A percentile compares a stretch with the other conserved stretches of the same genome.
phyloP scores from a whole-genome alignment of 1,140 invertebrate species.

The Panulirus ornatus region DNA sequence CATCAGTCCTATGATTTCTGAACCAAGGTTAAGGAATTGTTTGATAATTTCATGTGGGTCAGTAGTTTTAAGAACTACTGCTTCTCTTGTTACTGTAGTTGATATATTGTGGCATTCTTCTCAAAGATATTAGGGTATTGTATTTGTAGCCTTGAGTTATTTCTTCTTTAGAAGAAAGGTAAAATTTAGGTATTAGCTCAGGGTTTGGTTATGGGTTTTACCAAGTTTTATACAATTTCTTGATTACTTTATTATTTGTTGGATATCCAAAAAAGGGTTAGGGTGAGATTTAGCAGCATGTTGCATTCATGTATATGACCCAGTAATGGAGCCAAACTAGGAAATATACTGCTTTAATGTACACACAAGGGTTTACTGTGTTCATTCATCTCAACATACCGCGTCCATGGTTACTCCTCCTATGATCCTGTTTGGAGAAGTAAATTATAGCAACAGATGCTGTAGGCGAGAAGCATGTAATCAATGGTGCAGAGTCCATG shows the following conservation, averaged over 20 bases:
- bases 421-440: neutral
- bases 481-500: slow-evolving; percentile 13
- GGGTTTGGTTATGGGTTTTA: slow-evolving; percentile 14
- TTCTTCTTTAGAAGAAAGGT: neutral
- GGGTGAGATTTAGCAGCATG: slow-evolving; percentile 17
- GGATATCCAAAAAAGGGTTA: slow-evolving; percentile 8
- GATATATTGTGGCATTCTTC: neutral
- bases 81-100: neutral
- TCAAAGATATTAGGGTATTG: neutral
- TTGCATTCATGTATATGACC: slow-evolving; percentile 8
- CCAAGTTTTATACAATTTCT: slow-evolving; percentile 21
- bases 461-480: slow-evolving; percentile 27
- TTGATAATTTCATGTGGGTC: neutral
- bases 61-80: neutral
- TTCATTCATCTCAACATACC: slow-evolving; percentile 35
- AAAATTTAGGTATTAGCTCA: slow-evolving; percentile 12
- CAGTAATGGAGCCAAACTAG: slow-evolving; percentile 18
- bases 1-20: neutral
- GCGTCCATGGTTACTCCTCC: slow-evolving; percentile 28
- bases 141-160: slow-evolving; percentile 9
- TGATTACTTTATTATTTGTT: slow-evolving; percentile 7
- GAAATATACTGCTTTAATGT: slow-evolving; percentile 32
- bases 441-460: slow-evolving; percentile 31
- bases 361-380: slow-evolving; percentile 32
- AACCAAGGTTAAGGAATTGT: neutral